Evolutionary conservation across 2,113 vertebrate genomes (phyloP), one percentile per base, ranked within the genome.

Genomic region (Toxotes jaculatrix): DNA sequence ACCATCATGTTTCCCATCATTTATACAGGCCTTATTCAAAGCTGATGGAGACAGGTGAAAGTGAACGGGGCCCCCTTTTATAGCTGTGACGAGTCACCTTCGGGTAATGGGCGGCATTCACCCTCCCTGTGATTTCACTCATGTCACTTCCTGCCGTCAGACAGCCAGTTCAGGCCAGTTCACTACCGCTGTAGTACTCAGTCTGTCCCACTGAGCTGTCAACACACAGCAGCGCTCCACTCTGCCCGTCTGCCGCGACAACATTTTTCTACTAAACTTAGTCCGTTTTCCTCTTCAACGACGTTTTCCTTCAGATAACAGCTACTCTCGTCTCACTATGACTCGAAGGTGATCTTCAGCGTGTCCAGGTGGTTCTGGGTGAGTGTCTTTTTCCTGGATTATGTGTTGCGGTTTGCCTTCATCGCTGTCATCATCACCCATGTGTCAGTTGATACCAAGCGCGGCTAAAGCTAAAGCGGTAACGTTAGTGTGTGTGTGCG

Each of bases 331-430:
- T 40, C 78, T 77, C 87, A 92, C 57, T n/a, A 95, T 96, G 95
- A 93, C 92, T 91, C 93, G 91, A 23, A 95, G 95, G 93, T 95
- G 95, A 96, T 96, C 93, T 87, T 94, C 89, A 89, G 85, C 71
- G 89, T 87, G 82, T 92, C 92, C 94, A 81, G 94, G 94, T 95
- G 94, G 93, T 93, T 94, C 95, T 95, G 94, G 94, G 95, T 95
- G 83, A 91, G 95, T 93, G 74, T 71, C 10, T 75, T 77, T 14
- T 19, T 8, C 6, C n/a, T n/a, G 27, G 21, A 40, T 34, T 59
- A 5, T 76, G 16, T 75, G 56, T 62, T 6, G 45, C 56, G 57
- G 61, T 71, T 27, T 27, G 27, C 76, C 74, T 75, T 19, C 67
- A 56, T 81, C 74, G 74, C 90, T 85, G 89, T 90, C 85, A 89